phyloP scores from a whole-genome alignment of 2,888 invertebrate genomes.

The Orgyia antiqua region DNA sequence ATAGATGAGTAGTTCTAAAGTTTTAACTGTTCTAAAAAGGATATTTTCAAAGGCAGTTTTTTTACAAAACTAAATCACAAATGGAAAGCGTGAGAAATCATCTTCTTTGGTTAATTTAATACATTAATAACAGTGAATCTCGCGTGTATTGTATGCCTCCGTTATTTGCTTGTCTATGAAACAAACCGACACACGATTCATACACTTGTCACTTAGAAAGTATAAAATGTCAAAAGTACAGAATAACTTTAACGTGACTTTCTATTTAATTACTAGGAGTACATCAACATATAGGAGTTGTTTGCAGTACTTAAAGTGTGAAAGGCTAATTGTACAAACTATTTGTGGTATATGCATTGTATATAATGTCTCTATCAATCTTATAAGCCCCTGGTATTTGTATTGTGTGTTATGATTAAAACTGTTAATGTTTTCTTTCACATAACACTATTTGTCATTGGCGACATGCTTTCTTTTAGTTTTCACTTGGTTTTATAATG shows the following conservation, averaged over 20 bases:
- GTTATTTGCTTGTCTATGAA: not conserved
- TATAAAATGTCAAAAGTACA: slow-evolving; percentile 13
- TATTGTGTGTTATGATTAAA: slow-evolving; percentile 4
- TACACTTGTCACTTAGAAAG: slow-evolving; percentile 13
- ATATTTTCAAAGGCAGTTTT: too few species aligned
- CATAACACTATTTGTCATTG: slow-evolving; percentile 6
- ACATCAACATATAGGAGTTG: slow-evolving; percentile 17
- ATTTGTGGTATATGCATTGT: slow-evolving; percentile 12
- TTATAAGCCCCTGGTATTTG: slow-evolving; percentile 18
- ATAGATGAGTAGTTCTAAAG: too few species aligned
- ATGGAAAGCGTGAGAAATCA: slow-evolving; percentile 1
- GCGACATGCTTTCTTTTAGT: slow-evolving; percentile 3
- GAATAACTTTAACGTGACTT: slow-evolving; percentile 14
- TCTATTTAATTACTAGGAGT: slow-evolving; percentile 23
- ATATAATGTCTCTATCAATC: slow-evolving; percentile 7
- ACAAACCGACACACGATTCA: not conserved
- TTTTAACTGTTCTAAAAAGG: too few species aligned
- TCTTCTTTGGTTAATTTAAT: too few species aligned
- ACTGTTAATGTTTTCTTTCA: slow-evolving; percentile 4
- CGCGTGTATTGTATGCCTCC: not conserved
- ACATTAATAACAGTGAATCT: not conserved
- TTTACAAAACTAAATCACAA: too few species aligned
- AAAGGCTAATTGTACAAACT: slow-evolving; percentile 23
- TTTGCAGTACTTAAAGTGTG: slow-evolving; percentile 24
- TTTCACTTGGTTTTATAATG: not conserved